Evolutionary conservation across 2,113 vertebrate genomes (phyloP).

Genomic region (Ellobius talpinus): DNA sequence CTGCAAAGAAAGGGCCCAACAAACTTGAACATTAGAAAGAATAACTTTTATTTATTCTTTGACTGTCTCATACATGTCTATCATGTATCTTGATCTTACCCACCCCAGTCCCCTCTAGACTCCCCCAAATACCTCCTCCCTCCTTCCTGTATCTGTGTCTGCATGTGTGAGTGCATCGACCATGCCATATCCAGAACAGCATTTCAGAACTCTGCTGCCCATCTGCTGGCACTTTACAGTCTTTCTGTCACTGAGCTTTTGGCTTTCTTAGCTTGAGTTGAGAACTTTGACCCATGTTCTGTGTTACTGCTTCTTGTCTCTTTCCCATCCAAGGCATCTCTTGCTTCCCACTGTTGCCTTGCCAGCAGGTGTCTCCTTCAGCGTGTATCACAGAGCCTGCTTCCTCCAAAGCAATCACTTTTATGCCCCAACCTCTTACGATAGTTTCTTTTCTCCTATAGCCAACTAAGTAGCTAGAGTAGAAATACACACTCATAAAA

Average conservation of each 20-base stretch:
- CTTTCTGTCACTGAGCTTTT: not conserved
- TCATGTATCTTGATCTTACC: too few relatives aligned
- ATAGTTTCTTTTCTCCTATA: not conserved
- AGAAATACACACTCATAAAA: not conserved
- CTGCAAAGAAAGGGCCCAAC: not conserved
- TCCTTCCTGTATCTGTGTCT: not conserved
- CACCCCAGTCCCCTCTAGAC: too few relatives aligned
- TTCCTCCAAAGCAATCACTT: not conserved
- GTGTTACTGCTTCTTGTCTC: not conserved
- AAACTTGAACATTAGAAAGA: not conserved
- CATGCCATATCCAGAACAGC: not conserved
- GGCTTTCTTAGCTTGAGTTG: not conserved
- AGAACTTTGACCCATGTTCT: not conserved
- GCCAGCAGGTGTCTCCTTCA: not conserved
- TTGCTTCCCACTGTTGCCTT: not conserved
- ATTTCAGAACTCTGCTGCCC: not conserved
- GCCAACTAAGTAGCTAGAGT: not conserved
- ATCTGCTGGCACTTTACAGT: too few relatives aligned
- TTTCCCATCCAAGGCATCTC: not conserved
- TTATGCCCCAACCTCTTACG: not conserved
- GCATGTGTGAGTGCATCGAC: not conserved
- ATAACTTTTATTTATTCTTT: not conserved
- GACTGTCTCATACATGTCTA: not conserved
- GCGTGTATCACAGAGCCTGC: too few relatives aligned
- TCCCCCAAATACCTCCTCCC: not conserved